Evolutionary conservation across 2,797 vertebrate genomes (phyloP).

Genomic region (Neosilurus mollespiculum): DNA sequence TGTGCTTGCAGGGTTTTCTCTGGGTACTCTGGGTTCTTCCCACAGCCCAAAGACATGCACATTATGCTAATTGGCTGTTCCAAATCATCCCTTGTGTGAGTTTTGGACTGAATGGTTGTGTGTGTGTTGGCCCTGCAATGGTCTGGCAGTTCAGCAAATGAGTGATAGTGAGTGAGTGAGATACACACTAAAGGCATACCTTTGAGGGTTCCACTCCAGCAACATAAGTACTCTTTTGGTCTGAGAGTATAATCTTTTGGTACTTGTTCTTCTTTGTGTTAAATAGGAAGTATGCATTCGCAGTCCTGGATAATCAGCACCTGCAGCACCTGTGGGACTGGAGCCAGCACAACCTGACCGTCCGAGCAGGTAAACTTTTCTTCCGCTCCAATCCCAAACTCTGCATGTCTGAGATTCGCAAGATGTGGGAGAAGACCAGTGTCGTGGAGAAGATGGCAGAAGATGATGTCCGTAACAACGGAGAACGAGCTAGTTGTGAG

Average conservation of each 20-base stretch:
- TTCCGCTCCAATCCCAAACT: constrained; percentile 94
- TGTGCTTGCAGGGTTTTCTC: too few relatives aligned
- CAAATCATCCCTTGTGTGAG: too few relatives aligned
- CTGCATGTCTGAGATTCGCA: constrained; percentile 92
- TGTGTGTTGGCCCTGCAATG: too few relatives aligned
- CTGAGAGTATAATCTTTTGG: not conserved
- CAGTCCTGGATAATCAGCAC: constrained; percentile 92
- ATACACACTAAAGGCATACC: not conserved
- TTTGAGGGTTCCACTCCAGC: not conserved
- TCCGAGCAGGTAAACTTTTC: constrained; percentile 87
- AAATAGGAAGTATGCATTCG: constrained; percentile 89
- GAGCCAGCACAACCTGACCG: constrained; percentile 92
- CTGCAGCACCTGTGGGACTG: constrained; percentile 96
- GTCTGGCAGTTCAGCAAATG: too few relatives aligned
- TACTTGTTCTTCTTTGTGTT: constrained; percentile 18
- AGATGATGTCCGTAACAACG: constrained; percentile 92
- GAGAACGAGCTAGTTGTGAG: constrained; percentile 95
- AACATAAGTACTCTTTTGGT: not conserved
- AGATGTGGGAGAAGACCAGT: constrained; percentile 89
- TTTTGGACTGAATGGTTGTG: too few relatives aligned
- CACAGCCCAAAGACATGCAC: too few relatives aligned
- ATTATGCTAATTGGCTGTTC: too few relatives aligned
- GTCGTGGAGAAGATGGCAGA: constrained; percentile 81
- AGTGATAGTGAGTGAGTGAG: too few relatives aligned
- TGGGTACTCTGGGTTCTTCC: too few relatives aligned